Conservation (phyloP, 2,888 invertebrate genomes). For the Ditula angustiorana region DNA sequence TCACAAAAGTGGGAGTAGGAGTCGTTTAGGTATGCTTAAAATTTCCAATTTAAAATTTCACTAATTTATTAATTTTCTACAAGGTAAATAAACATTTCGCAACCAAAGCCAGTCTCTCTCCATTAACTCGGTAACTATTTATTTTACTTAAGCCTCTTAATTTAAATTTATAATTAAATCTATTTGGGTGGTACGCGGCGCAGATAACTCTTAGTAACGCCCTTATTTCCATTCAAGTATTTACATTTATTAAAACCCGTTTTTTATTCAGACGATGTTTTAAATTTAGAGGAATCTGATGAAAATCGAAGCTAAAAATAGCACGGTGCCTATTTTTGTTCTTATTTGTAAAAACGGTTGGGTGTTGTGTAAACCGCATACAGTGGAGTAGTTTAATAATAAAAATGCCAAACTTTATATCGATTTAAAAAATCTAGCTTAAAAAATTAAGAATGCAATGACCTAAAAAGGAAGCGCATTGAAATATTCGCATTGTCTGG, state of each 20-base stretch:
- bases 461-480: too few species aligned
- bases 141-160: constrained; percentile 43
- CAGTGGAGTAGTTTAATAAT: too few species aligned
- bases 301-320: too few species aligned
- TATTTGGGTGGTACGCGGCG: constrained; percentile 45
- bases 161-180: constrained; percentile 54
- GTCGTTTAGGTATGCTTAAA: not conserved
- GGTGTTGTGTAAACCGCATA: too few species aligned
- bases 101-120: constrained; percentile 41
- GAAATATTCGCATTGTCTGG: too few species aligned
- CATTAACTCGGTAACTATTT: constrained; percentile 47
- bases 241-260: constrained; percentile 19
- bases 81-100: constrained; percentile 32
- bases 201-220: constrained; percentile 12
- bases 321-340: too few species aligned
- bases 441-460: too few species aligned
- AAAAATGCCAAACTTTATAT: too few species aligned
- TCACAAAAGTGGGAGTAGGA: too few species aligned
- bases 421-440: too few species aligned
- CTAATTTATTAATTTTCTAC: constrained; percentile 15
- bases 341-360: too few species aligned
- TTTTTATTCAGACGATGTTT: constrained; percentile 13
- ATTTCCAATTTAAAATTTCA: not conserved
- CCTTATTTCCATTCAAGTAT: constrained; percentile 21
- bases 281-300: not conserved